Base-by-base conservation (phyloP, 1,140 invertebrate genomes). In the Patella vulgata region DNA sequence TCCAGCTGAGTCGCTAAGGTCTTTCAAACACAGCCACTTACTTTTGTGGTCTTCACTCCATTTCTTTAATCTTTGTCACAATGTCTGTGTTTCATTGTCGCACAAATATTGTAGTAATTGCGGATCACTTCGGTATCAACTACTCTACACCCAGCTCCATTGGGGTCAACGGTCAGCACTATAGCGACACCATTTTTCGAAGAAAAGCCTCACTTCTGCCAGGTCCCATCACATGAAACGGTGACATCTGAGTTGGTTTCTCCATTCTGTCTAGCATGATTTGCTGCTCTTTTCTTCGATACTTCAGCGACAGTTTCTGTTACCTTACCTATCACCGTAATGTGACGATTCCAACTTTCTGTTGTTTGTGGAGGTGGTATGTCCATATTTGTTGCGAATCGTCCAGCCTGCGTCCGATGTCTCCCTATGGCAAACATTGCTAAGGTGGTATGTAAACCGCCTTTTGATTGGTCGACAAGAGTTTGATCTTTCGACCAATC, bases 131-230 rank as follows among this genome's bases (percentile, higher is more conserved):
- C 3, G 17, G 31, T 30, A 40, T 54, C 50, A 5, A 61, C 9
- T 2, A 61, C 59, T 61, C 54, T 54, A 6, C 33, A 30, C 9
- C 23, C 6, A 4, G 9, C 8, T 51, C n/a, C n/a, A n/a, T 54
- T 54, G 14, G 23, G 19, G 28, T 46, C 54, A 8, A 54, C 51
- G 2, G 33, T 42, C 2, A 61, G 40, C 2, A 25, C 8, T 42
- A 50, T 54, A 14, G 51, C n/a, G 12, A 61, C 43, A 3, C 50
- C 59, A 54, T 61, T 61, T 39, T 61, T 61, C 11, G 11, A 19
- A 17, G 39, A 39, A 31, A 61, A 61, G 6, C 59, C 48, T 19
- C 59, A 4, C 6, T 50, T 31, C 27, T 61, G 59, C 36, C 36
- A 54, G 12, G 50, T 61, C 12, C 51, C 51, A 31, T 61, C 59